Evolutionary conservation across 2,888 invertebrate species (phyloP), one percentile per base, ranked within the genome.

Genomic region (Thera obeliscata): DNA sequence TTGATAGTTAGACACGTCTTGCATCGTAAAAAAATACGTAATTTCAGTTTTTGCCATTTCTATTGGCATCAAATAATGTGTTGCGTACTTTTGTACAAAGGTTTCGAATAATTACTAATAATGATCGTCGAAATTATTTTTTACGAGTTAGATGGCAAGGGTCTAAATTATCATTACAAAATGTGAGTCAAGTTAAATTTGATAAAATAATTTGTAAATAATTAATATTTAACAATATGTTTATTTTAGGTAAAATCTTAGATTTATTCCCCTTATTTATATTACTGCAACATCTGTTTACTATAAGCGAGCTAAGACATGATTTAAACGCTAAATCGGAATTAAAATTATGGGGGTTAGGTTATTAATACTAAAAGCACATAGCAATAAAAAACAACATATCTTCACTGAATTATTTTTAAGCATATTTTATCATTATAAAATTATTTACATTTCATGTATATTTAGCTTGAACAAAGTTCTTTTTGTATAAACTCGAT

Each of bases 381-480:
- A 62, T 70, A 68, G 68, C 58, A 76, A 71, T 73, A 76, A 65
- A 68, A 73, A 76, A 67, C 61, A 69, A 78, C 81, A 79, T 81
- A 80, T 81, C 79, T 63, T 75, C 74, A 78, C 74, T 73, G 57
- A 68, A 65, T 65, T 66, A 61, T 60, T 57, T 56, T 46, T 57
- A 66, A 56, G 56, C 60, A 65, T 59, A 54, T 63, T 73, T 73
- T 72, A 63, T 69, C 54, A 62, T 38, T 50, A 67, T 68, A 68
- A 60, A 60, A 67, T 72, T 68, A 70, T 74, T 75, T 74, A 73
- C 70, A 66, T 74, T 75, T 69, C 66, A 62, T 88, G 86, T 89
- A 87, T 88, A 87, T 89, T 87, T 86, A 75, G 87, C 83, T 85
- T 86, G 90, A 90, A 90, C 90, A 87, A 87, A 90, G 90, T 90